Percentiles rank a stretch among this genome's conserved stretches.
Conservation (phyloP, 2,797 vertebrate species). For the Tangara arthus region DNA sequence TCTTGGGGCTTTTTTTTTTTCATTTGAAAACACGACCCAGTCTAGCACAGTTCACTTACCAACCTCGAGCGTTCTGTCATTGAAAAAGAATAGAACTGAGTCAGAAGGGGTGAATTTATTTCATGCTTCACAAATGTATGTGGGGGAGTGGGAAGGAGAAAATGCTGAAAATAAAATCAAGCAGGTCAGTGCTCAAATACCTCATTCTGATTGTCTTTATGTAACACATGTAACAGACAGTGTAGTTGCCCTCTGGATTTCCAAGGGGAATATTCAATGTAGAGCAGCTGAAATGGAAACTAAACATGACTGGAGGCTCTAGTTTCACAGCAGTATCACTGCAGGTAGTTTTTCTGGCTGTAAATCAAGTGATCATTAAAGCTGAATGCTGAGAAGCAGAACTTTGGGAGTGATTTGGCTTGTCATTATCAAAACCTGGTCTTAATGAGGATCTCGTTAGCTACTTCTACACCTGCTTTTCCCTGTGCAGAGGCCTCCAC, state of each 20-base stretch:
- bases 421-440: neutral
- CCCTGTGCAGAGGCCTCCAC: neutral
- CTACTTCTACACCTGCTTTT: neutral
- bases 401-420: neutral
- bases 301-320: constrained; percentile 12
- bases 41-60: constrained; percentile 16
- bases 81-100: neutral
- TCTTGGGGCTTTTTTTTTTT: neutral
- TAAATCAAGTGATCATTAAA: constrained; percentile 55
- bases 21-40: constrained; percentile 31
- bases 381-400: constrained; percentile 27
- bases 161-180: neutral
- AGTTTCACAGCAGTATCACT: neutral
- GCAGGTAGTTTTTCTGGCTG: constrained; percentile 47
- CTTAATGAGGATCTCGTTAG: neutral
- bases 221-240: neutral
- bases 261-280: neutral
- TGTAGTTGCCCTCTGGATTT: neutral
- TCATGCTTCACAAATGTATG: neutral
- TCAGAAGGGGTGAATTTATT: neutral
- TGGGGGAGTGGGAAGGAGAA: neutral
- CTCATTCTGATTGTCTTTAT: constrained; percentile 4
- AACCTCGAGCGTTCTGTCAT: neutral
- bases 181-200: neutral
- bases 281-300: constrained; percentile 1